Percentiles rank a stretch among this genome's conserved stretches.
These are phyloP conservation scores for Caracal caracal DNA, from an alignment of 2,113 vertebrate species.

Conservation along the genomic window DNA sequence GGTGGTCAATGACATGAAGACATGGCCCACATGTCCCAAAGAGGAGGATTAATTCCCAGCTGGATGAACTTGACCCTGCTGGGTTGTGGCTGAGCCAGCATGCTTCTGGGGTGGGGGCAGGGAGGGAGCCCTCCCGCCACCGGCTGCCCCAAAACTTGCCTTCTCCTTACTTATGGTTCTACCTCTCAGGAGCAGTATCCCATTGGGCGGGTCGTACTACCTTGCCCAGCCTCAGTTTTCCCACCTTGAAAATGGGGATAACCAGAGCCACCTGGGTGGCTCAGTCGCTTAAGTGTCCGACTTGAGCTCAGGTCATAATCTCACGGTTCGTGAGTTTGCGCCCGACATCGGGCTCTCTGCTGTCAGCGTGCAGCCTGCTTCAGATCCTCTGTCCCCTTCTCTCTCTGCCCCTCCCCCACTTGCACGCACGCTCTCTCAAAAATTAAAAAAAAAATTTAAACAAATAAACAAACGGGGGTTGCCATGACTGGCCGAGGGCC, in stretches of 20 bases:
- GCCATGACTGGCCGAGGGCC: no score
- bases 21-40: not conserved
- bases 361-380: no score
- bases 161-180: not conserved
- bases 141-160: not conserved
- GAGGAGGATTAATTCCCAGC: not conserved
- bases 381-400: no score
- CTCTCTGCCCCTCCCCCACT: no score
- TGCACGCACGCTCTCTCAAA: no score
- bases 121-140: not conserved
- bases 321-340: no score
- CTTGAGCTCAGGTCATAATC: no score
- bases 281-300: no score
- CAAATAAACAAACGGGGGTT: no score
- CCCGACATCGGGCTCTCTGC: no score
- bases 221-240: not conserved
- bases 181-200: not conserved
- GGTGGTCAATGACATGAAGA: not conserved
- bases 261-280: no score
- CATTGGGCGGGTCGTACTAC: not conserved
- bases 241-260: not conserved
- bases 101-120: not conserved
- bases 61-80: not conserved
- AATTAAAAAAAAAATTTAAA: no score
- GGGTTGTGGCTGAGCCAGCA: accelerated